A percentile compares a stretch with the other conserved stretches of the same genome.
Conservation (phyloP, 2,888 invertebrate genomes). For the Norana najaformis region DNA sequence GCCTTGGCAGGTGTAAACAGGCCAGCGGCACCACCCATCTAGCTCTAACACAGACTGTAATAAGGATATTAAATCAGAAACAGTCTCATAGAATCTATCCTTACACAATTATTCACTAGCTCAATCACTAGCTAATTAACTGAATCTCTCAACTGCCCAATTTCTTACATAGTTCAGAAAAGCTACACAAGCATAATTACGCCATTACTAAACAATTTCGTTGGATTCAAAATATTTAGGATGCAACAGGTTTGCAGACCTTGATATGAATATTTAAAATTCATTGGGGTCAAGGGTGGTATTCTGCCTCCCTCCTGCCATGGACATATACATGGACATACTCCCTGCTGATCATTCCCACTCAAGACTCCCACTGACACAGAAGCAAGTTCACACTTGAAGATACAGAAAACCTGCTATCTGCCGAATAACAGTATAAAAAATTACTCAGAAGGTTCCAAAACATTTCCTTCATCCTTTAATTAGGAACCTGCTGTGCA, state of each 20-base stretch:
- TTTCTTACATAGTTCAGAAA: background rate
- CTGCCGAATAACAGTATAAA: background rate
- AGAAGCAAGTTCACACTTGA: background rate
- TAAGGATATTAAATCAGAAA: background rate
- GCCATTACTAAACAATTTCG: background rate
- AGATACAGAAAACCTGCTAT: background rate
- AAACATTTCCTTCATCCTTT: background rate
- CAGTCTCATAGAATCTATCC: background rate
- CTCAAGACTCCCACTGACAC: background rate
- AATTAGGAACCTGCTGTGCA: background rate
- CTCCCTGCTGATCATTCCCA: background rate
- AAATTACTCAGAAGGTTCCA: background rate
- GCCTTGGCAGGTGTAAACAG: background rate
- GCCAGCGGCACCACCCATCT: background rate
- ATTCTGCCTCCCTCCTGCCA: background rate
- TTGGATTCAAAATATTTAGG: background rate
- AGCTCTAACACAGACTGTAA: too few relatives aligned
- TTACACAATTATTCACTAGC: background rate
- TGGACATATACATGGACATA: background rate
- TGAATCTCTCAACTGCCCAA: background rate
- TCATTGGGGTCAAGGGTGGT: background rate
- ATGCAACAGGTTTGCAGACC: background rate
- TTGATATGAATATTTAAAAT: constrained; percentile 8
- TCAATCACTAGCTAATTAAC: background rate
- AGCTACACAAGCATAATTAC: background rate